These are phyloP conservation scores for Eutrigla gurnardus DNA, from an alignment of 2,797 vertebrate genomes.

Conservation along the genomic window DNA sequence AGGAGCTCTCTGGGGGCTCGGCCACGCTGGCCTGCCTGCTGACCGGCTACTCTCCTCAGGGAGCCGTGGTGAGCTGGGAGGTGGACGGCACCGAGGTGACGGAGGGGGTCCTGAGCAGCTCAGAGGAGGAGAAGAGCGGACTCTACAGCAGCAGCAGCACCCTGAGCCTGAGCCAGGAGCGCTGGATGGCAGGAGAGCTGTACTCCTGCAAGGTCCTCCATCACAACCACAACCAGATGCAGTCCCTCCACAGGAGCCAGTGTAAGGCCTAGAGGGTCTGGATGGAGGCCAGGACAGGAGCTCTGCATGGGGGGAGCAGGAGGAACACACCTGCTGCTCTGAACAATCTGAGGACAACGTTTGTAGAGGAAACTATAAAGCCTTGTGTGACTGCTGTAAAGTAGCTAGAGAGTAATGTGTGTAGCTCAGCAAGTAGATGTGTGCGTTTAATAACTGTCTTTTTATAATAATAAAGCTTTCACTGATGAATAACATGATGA, in stretches of 20 bases:
- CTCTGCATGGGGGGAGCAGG: slow-evolving; percentile 15
- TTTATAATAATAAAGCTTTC: slow-evolving; percentile 25
- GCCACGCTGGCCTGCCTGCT: slow-evolving; percentile 63
- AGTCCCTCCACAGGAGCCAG: slow-evolving; percentile 38
- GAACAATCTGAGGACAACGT: neutral
- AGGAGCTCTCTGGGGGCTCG: slow-evolving; percentile 47
- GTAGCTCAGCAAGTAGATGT: no score
- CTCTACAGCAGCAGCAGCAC: slow-evolving; percentile 59
- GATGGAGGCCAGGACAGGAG: slow-evolving; percentile 27
- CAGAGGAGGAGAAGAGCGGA: slow-evolving; percentile 52
- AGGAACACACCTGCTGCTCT: slow-evolving; percentile 23
- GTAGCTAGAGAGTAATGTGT: no score
- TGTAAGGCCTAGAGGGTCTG: slow-evolving; percentile 42
- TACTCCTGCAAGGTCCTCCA: slow-evolving; percentile 55
- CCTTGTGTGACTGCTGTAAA: no score
- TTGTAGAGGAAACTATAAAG: no score
- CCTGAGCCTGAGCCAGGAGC: slow-evolving; percentile 49
- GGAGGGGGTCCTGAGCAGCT: slow-evolving; percentile 49
- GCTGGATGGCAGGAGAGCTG: slow-evolving; percentile 42
- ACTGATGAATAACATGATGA: neutral
- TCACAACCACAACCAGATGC: neutral
- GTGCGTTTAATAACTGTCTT: slow-evolving; percentile 26
- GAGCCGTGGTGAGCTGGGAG: slow-evolving; percentile 59
- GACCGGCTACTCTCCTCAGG: slow-evolving; percentile 61
- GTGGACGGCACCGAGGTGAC: slow-evolving; percentile 48